Percentiles rank a stretch among this genome's conserved stretches.
These are phyloP conservation scores for Glaucidium brasilianum DNA, from an alignment of 2,113 vertebrate species.

Conservation along the genomic window DNA sequence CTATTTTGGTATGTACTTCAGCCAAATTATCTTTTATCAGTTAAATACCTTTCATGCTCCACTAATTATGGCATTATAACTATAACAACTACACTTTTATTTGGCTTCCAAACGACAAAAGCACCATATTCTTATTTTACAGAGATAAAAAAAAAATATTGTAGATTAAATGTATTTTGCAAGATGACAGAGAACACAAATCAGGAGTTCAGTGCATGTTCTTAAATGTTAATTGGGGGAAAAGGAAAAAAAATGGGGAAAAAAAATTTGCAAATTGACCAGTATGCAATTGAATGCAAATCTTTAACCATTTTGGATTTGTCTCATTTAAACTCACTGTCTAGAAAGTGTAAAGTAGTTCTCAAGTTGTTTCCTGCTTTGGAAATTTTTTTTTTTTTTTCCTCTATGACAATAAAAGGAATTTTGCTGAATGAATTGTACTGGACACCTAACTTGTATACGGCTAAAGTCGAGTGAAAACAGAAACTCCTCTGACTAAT, in stretches of 20 bases:
- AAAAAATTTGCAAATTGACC: neutral
- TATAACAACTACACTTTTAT: neutral
- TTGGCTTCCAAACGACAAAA: neutral
- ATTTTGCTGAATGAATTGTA: neutral
- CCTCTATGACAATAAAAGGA: neutral
- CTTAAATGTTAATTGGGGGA: neutral
- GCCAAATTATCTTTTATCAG: neutral
- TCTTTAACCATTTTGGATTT: neutral
- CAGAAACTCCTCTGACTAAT: neutral
- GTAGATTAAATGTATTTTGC: neutral
- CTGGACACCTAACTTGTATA: neutral
- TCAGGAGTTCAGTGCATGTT: neutral
- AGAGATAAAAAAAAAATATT: neutral
- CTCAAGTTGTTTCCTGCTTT: neutral
- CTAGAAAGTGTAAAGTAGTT: neutral
- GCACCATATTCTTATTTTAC: neutral
- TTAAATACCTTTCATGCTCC: neutral
- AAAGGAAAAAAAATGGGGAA: neutral
- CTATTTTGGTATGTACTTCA: neutral
- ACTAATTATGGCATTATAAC: neutral
- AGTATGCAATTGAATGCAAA: neutral
- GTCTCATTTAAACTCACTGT: neutral
- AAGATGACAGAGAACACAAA: neutral
- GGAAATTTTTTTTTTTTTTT: neutral
- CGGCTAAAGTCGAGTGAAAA: neutral